Percentiles rank a stretch among this genome's conserved stretches.
Evolutionary conservation across 2,797 vertebrate genomes (phyloP).

Genomic region (Sebastes taczanowskii): DNA sequence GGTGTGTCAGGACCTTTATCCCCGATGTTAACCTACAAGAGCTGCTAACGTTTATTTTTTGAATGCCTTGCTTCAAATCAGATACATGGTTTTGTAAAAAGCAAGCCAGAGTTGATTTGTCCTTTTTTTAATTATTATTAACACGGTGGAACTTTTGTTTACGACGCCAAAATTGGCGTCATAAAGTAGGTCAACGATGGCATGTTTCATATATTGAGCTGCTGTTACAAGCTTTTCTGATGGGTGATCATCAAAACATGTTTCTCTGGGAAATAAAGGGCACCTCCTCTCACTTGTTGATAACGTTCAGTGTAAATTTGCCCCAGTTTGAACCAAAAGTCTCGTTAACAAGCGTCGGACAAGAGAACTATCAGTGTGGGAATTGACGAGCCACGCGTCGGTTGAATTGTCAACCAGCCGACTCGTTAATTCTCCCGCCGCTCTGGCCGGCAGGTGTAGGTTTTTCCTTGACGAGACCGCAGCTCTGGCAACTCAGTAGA

Average conservation of each 20-base stretch:
- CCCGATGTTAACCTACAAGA: neutral
- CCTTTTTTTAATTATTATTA: neutral
- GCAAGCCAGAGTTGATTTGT: neutral
- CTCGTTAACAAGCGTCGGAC: neutral
- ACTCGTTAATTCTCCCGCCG: neutral
- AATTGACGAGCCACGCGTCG: neutral
- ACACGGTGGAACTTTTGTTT: neutral
- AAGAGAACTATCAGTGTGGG: neutral
- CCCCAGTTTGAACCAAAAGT: neutral
- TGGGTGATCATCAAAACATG: neutral
- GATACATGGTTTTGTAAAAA: neutral
- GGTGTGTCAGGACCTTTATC: neutral
- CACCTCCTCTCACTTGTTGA: no score
- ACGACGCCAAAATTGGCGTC: neutral
- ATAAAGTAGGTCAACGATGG: neutral
- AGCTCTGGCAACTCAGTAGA: neutral
- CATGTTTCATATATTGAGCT: neutral
- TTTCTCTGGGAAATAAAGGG: neutral
- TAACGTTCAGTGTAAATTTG: neutral
- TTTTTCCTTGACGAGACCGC: neutral
- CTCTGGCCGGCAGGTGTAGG: neutral
- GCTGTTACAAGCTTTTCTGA: neutral
- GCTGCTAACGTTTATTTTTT: neutral
- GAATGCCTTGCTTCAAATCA: neutral
- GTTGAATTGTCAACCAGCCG: neutral